Conservation (phyloP, 37 sponge, comb jelly and placozoan genomes). For the Lycopodina hypogea region DNA sequence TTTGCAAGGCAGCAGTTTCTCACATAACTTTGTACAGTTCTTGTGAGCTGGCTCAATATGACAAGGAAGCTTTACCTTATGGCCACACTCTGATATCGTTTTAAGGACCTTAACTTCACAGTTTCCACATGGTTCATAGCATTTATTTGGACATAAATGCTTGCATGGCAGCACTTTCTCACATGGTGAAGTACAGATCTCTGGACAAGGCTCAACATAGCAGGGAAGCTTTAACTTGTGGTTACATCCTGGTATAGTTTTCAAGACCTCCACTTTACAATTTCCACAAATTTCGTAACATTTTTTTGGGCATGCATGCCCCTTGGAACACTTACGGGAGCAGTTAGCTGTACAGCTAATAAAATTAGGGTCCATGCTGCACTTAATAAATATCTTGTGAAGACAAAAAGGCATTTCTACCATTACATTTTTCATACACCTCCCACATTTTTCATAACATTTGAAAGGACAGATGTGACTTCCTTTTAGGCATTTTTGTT, state of each 20-base stretch:
- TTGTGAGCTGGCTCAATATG: background rate
- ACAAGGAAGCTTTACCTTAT: slow-evolving; percentile 27
- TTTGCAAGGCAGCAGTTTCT: slow-evolving; percentile 42
- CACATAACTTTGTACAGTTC: slow-evolving; percentile 29
- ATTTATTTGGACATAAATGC: slow-evolving; percentile 44
- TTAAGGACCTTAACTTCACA: background rate
- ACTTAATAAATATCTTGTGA: slow-evolving; percentile 19
- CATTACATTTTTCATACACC: slow-evolving; percentile 14
- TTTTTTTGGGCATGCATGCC: slow-evolving; percentile 11
- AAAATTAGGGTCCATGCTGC: slow-evolving; percentile 15
- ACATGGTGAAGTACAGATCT: slow-evolving; percentile 29
- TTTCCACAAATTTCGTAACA: slow-evolving; percentile 5
- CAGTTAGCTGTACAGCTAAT: slow-evolving; percentile 2
- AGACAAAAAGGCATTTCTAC: slow-evolving; percentile 47
- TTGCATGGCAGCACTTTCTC: slow-evolving; percentile 44
- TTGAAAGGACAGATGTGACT: slow-evolving; percentile 21
- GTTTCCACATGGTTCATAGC: slow-evolving; percentile 1
- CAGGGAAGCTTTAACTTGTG: slow-evolving; percentile 41
- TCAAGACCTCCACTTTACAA: background rate
- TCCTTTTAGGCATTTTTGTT: slow-evolving; percentile 28
- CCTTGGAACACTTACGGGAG: slow-evolving; percentile 1
- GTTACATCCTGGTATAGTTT: slow-evolving; percentile 27
- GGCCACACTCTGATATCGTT: slow-evolving; percentile 41
- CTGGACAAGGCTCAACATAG: background rate
- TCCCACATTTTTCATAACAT: slow-evolving; percentile 30